Evolutionary conservation across 2,113 vertebrate genomes (phyloP).

Genomic region (Phrynocephalus versicolor): DNA sequence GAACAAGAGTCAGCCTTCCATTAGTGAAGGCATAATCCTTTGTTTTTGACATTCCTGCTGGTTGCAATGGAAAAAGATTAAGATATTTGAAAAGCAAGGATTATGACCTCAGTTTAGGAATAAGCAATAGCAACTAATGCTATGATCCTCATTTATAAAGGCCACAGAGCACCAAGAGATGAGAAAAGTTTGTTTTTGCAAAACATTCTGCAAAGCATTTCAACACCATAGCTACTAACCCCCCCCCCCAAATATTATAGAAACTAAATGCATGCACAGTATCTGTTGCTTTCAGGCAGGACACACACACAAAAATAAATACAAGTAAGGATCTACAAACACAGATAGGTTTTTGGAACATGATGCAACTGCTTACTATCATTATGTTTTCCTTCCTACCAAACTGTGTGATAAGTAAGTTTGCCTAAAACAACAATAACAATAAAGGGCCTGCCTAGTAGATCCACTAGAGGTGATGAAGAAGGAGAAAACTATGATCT

Average conservation of each 20-base stretch:
- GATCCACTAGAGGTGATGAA: too few species aligned
- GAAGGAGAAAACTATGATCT: too few species aligned
- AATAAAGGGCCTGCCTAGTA: too few species aligned
- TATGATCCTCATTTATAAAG: slow-evolving; percentile 1
- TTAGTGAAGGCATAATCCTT: background rate
- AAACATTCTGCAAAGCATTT: background rate
- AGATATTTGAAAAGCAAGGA: slow-evolving; percentile 8
- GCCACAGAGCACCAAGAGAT: background rate
- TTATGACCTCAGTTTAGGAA: slow-evolving; percentile 8
- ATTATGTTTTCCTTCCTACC: background rate
- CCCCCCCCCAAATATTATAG: background rate
- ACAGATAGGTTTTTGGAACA: too few species aligned
- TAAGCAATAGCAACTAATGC: slow-evolving; percentile 18
- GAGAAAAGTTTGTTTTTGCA: slow-evolving; percentile 6
- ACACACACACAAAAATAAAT: background rate
- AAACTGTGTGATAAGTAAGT: too few species aligned
- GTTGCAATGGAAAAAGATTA: slow-evolving; percentile 19
- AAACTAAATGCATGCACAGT: background rate
- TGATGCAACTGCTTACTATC: background rate
- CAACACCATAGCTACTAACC: background rate
- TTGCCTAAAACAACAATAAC: too few species aligned
- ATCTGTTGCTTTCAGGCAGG: background rate
- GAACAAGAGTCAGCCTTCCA: background rate
- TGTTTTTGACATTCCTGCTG: background rate
- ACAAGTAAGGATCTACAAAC: background rate